phyloP scores from a whole-genome alignment of 2,888 invertebrate species.

The Eulithis testata region DNA sequence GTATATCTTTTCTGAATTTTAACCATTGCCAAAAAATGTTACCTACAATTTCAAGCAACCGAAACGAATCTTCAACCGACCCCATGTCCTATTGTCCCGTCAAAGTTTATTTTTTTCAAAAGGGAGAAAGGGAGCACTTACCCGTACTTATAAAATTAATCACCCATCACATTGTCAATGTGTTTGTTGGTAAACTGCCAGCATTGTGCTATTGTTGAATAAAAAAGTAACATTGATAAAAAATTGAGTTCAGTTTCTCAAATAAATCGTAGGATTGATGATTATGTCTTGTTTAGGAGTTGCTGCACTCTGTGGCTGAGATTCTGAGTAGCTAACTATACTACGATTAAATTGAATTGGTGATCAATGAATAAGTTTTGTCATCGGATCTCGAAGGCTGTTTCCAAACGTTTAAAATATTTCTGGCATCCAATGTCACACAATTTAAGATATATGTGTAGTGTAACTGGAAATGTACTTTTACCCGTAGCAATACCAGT shows the following conservation, averaged over 20 bases:
- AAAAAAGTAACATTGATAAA: conserved; percentile 52
- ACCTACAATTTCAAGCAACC: conserved; percentile 27
- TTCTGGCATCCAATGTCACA: no score
- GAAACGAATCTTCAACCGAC: conserved; percentile 14
- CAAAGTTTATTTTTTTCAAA: conserved; percentile 22
- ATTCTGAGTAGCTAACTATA: neutral
- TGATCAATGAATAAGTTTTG: no score
- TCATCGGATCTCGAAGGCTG: no score
- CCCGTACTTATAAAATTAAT: conserved; percentile 75
- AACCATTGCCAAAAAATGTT: conserved; percentile 8
- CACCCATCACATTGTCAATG: conserved; percentile 68
- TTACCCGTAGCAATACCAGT: no score
- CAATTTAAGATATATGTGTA: no score
- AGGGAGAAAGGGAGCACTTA: conserved; percentile 59
- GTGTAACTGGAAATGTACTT: no score
- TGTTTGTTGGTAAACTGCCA: conserved; percentile 79
- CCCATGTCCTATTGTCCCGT: conserved; percentile 38
- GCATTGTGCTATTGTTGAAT: conserved; percentile 59
- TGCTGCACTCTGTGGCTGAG: conserved; percentile 5
- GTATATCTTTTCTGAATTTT: neutral
- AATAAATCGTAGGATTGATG: conserved; percentile 69
- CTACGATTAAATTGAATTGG: no score
- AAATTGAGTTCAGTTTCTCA: conserved; percentile 55
- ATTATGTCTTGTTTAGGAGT: conserved; percentile 55
- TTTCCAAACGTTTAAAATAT: no score